Evolutionary conservation across 2,113 vertebrate genomes (phyloP).

Genomic region (Caranx ignobilis): DNA sequence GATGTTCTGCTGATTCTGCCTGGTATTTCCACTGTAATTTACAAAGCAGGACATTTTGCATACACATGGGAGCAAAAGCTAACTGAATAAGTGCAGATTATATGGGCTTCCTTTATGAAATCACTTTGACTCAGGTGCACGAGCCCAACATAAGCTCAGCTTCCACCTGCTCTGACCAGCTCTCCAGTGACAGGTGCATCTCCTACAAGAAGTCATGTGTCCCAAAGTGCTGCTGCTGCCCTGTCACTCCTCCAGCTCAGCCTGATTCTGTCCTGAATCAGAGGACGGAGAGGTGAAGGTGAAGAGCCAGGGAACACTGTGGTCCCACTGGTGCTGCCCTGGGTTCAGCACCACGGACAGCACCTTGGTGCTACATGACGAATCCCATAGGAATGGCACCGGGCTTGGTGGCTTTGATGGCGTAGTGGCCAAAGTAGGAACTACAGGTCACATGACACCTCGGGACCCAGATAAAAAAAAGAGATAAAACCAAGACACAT

Average conservation of each 20-base stretch:
- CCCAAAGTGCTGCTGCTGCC: background rate
- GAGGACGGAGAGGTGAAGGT: background rate
- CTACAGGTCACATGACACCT: conserved; percentile 11
- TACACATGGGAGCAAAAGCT: background rate
- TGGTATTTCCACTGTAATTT: conserved; percentile 4
- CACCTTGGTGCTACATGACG: conserved; percentile 24
- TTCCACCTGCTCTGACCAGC: background rate
- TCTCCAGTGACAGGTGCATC: background rate
- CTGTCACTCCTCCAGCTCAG: background rate
- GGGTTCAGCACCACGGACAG: conserved; percentile 76
- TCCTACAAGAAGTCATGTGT: background rate
- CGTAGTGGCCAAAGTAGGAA: background rate
- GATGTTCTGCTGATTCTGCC: background rate
- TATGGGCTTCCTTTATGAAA: background rate
- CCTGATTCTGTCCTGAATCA: background rate
- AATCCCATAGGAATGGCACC: conserved; percentile 25
- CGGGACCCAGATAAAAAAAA: no score
- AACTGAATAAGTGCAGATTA: background rate
- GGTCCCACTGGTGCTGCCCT: conserved; percentile 33
- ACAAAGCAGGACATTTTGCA: conserved; percentile 9
- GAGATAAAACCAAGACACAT: no score
- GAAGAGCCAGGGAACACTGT: background rate
- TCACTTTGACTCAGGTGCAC: background rate
- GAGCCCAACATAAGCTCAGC: background rate
- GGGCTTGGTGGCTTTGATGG: background rate